Evolutionary conservation across 2,888 invertebrate species (phyloP).

Genomic region (Leptopilina myrica): DNA sequence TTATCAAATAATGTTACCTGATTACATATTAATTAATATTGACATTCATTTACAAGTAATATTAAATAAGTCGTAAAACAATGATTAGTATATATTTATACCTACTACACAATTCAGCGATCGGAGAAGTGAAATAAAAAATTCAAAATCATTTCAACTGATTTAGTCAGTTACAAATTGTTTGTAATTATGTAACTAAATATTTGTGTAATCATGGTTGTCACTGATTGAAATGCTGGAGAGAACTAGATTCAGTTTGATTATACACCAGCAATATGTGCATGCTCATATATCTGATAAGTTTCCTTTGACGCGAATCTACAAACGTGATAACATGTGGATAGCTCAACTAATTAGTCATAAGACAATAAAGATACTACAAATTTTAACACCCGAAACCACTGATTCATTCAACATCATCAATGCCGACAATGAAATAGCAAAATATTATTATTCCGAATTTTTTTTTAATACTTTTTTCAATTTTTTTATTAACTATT

Average conservation of each 20-base stretch:
- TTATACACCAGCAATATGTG: not conserved
- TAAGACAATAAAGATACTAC: not conserved
- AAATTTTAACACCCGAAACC: too few relatives aligned
- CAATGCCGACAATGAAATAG: too few relatives aligned
- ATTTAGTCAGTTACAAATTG: constrained; percentile 4
- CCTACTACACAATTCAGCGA: too few relatives aligned
- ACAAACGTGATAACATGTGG: constrained; percentile 13
- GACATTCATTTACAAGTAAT: too few relatives aligned
- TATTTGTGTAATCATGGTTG: constrained; percentile 29
- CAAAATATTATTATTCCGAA: too few relatives aligned
- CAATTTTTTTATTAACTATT: too few relatives aligned
- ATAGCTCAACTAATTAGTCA: constrained; percentile 16
- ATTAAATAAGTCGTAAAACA: too few relatives aligned
- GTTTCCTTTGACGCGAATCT: not conserved
- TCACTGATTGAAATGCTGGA: constrained; percentile 8
- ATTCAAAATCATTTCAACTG: not conserved
- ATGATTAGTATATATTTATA: too few relatives aligned
- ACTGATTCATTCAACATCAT: too few relatives aligned
- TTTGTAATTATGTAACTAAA: constrained; percentile 12
- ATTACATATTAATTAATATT: too few relatives aligned
- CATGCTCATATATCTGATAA: constrained; percentile 16
- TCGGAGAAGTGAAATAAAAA: not conserved
- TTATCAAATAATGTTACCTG: too few relatives aligned
- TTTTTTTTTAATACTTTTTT: too few relatives aligned
- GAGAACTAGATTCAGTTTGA: constrained; percentile 7